Base-by-base conservation (phyloP, 2,113 vertebrate genomes). In the Stigmatopora nigra region DNA sequence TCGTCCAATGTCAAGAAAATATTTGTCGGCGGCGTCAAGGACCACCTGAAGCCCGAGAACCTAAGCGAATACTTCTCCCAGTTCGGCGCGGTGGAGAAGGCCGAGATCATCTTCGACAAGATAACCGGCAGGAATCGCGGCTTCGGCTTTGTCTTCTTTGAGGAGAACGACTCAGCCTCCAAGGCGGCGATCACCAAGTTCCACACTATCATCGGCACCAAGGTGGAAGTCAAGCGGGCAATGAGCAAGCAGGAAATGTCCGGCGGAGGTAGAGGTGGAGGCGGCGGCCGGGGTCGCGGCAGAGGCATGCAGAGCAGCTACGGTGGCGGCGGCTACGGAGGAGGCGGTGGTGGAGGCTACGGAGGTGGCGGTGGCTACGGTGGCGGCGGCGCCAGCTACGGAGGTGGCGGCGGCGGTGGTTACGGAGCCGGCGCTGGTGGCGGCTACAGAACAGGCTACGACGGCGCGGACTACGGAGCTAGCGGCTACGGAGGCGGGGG, bases 1-100 rank as follows among this genome's bases (percentile, higher is more conserved):
- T 91, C 94, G 78, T 94, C 94, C 0, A 98, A 98, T 69, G 95
- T 98, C 31, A 98, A 98, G 91, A 98, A 98, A 77, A 94, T 98
- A n/a, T 98, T 98, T 68, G 92, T 98, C 59, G 96, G 96, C 0
- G 96, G 96, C 15, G 90, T 98, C 8, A 98, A 98, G 61, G 95
- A 95, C 77, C 94, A 98, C 79, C 90, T 98, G 60, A 92, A 92
- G 61, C 90, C 93, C 61, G 90, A 92, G 11, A 90, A 96, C 86
- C 90, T 98, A 64, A 89, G 90, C 49, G 91, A 95, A 71, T 95
- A 96, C 65, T 98, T 98, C 89, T 92, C 92, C 22, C 93, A 94
- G 86, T 98, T 93, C 70, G 96, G 96, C 75, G 80, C 88, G 0
- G 94, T 98, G 73, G 95, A 98, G 81, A 97, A 96, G 89, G 91